phyloP scores from a whole-genome alignment of 92 coral and sea anemone species.

The Pocillopora grandis region DNA sequence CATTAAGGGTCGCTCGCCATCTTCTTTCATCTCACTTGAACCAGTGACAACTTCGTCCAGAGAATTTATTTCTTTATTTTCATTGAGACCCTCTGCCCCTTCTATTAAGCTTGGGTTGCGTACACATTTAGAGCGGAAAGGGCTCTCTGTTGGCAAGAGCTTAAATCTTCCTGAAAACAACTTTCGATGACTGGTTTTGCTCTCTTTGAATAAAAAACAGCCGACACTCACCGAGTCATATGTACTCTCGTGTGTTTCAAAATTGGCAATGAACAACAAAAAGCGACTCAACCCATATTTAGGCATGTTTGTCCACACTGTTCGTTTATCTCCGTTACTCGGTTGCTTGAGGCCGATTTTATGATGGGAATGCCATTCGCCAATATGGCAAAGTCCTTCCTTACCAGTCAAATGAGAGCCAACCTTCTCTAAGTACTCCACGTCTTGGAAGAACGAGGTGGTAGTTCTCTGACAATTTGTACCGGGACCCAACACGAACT shows the following conservation, averaged over 20 bases:
- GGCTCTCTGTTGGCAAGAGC: conserved; percentile 17
- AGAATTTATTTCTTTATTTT: background rate
- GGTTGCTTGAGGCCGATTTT: conserved; percentile 64
- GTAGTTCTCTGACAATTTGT: conserved; percentile 51
- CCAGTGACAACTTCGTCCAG: background rate
- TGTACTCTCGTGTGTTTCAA: background rate
- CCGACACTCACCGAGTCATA: conserved; percentile 31
- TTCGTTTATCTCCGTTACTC: conserved; percentile 81
- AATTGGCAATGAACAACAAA: conserved; percentile 78
- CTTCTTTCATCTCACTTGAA: background rate
- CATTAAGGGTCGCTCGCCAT: background rate
- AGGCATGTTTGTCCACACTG: conserved; percentile 91
- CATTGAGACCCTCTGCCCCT: conserved; percentile 16
- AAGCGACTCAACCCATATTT: conserved; percentile 63
- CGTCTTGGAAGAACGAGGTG: conserved; percentile 81
- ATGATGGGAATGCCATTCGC: conserved; percentile 98
- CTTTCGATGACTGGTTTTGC: background rate
- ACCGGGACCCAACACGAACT: conserved; percentile 88
- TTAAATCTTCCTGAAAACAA: conserved; percentile 23
- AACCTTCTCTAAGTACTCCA: conserved; percentile 61
- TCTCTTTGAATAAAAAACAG: conserved; percentile 54
- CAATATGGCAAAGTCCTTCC: conserved; percentile 89
- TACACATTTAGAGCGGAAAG: background rate
- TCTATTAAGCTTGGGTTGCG: no score
- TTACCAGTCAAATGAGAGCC: conserved; percentile 62